Evolutionary conservation across 2,888 invertebrate species (phyloP).

Genomic region (Rhamnusium bicolor): DNA sequence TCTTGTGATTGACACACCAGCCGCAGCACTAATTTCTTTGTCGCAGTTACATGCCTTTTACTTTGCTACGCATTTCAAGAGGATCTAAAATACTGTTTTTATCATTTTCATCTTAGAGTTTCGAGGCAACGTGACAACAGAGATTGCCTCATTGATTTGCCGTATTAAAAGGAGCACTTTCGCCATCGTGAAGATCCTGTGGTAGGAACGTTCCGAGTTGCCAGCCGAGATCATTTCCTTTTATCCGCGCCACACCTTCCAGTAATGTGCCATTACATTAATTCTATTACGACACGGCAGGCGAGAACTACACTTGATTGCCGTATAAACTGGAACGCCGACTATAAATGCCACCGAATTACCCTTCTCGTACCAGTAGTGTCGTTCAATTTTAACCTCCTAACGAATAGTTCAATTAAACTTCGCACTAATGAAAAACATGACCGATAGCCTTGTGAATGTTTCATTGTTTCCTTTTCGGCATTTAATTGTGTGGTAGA

Average conservation of each 20-base stretch:
- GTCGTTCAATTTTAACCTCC: slow-evolving; percentile 29
- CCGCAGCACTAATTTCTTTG: background rate
- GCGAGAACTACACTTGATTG: slow-evolving; percentile 68
- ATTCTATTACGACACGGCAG: slow-evolving; percentile 67
- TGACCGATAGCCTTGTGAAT: slow-evolving; percentile 44
- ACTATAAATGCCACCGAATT: slow-evolving; percentile 64
- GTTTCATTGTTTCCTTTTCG: slow-evolving; percentile 45
- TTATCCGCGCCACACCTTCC: slow-evolving; percentile 60
- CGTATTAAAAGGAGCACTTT: slow-evolving; percentile 3
- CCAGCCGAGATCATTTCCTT: slow-evolving; percentile 57
- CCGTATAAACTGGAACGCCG: slow-evolving; percentile 66
- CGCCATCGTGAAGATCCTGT: background rate
- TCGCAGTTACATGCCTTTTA: background rate
- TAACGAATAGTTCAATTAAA: slow-evolving; percentile 32
- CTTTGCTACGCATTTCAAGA: background rate
- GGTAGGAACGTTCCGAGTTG: slow-evolving; percentile 14
- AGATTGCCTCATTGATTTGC: slow-evolving; percentile 11
- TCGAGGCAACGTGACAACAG: background rate
- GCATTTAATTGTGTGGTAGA: slow-evolving; percentile 40
- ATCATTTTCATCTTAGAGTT: background rate
- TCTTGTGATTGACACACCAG: background rate
- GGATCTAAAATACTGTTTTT: background rate
- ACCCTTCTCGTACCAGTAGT: slow-evolving; percentile 38
- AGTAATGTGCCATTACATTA: slow-evolving; percentile 67
- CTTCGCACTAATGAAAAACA: slow-evolving; percentile 41